phyloP scores from a whole-genome alignment of 2,797 vertebrate genomes.

The Anas flavirostris region DNA sequence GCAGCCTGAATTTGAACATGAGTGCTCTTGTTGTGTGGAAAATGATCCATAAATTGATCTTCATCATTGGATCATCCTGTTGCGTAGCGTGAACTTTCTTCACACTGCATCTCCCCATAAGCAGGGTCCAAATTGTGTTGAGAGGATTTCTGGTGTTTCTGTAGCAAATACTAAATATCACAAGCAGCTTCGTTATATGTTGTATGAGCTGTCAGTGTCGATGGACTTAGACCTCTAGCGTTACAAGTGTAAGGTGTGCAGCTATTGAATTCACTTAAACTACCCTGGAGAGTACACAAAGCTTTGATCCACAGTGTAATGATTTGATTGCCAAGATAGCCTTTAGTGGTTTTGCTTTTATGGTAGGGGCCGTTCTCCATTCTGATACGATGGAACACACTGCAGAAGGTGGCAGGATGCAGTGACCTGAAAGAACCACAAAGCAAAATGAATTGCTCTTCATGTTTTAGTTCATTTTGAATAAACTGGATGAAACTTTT shows the following conservation, averaged over 20 bases:
- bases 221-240: neutral
- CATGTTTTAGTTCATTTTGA: neutral
- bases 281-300: neutral
- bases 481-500: neutral
- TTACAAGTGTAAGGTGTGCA: neutral
- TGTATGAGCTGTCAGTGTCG: neutral
- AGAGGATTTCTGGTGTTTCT: neutral
- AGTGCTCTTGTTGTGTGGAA: neutral
- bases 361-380: neutral
- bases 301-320: neutral
- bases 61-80: neutral
- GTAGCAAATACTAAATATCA: neutral
- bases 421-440: neutral
- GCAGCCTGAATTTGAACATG: neutral
- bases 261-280: neutral
- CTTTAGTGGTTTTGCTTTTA: neutral
- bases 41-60: accelerated
- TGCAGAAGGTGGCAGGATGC: neutral
- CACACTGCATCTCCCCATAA: accelerated
- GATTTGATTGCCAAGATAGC: neutral
- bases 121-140: neutral
- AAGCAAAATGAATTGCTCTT: neutral
- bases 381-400: neutral
- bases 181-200: neutral
- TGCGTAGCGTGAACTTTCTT: neutral